These are phyloP conservation scores for Poeciliopsis presidionis DNA, from an alignment of 2,797 vertebrate species.

Conservation along the genomic window DNA sequence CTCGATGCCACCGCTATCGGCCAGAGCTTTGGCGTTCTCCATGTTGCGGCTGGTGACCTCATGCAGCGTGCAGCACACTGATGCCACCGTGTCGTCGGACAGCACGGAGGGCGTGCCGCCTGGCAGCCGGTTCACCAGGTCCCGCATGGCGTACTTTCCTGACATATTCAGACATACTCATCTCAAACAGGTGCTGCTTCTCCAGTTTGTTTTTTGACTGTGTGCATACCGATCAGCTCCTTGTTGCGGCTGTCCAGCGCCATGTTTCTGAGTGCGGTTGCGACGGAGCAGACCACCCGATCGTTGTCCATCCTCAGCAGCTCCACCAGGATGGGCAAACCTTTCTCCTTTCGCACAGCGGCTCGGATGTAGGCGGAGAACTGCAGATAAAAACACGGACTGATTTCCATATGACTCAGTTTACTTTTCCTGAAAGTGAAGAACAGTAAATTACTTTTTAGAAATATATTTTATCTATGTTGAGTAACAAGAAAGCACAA, in stretches of 20 bases:
- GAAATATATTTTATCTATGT: no score
- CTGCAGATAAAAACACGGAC: constrained; percentile 65
- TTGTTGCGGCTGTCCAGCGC: constrained; percentile 95
- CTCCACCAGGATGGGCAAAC: constrained; percentile 97
- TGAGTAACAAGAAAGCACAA: no score
- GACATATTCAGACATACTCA: background rate
- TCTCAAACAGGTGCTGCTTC: background rate
- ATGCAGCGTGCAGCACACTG: constrained; percentile 95
- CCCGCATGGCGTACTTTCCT: constrained; percentile 98
- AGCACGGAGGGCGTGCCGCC: constrained; percentile 84
- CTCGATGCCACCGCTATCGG: constrained; percentile 93
- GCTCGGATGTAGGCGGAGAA: constrained; percentile 97
- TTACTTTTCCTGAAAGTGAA: background rate
- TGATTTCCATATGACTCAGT: background rate
- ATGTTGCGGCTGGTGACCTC: constrained; percentile 98
- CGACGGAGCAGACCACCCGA: constrained; percentile 95
- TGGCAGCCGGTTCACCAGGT: constrained; percentile 93
- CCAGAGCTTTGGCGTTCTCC: constrained; percentile 97
- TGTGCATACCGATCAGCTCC: constrained; percentile 90
- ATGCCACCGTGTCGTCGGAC: constrained; percentile 93
- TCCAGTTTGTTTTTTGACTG: background rate
- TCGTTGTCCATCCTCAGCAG: constrained; percentile 98
- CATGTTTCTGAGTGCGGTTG: constrained; percentile 96
- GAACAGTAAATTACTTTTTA: no score
- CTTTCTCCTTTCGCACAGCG: constrained; percentile 95